Evolutionary conservation across 2,113 vertebrate species (phyloP).

Genomic region (Xyliphius kryptos): DNA sequence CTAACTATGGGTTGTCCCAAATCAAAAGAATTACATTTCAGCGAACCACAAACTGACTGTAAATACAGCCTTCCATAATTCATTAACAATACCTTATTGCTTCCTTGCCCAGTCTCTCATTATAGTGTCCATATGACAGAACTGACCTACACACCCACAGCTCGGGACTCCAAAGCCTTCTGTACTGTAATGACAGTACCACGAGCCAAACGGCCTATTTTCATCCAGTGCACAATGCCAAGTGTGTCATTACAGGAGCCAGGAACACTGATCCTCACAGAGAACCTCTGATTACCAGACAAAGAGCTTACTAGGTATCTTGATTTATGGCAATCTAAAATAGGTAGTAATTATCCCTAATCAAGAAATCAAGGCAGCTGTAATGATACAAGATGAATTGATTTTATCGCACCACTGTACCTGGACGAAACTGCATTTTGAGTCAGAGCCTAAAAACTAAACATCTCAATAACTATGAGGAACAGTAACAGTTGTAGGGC

Average conservation of each 20-base stretch:
- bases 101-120: no score
- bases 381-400: no score
- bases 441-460: no score
- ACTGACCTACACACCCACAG: background rate
- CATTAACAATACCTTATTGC: conserved; percentile 1
- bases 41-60: background rate
- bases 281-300: background rate
- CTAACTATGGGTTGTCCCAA: background rate
- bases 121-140: conserved; percentile 1
- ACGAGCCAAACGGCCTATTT: conserved; percentile 15
- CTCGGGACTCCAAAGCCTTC: background rate
- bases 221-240: conserved; percentile 11
- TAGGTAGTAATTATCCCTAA: no score
- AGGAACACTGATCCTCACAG: no score
- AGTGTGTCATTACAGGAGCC: conserved; percentile 25
- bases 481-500: no score
- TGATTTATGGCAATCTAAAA: no score
- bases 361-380: no score
- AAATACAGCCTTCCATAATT: conserved; percentile 9
- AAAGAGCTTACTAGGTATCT: background rate
- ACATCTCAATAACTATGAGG: no score
- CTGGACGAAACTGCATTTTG: no score
- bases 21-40: background rate
- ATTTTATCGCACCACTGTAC: no score
- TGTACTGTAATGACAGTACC: conserved; percentile 16